Percentiles rank a stretch among this genome's conserved stretches.
Conservation (phyloP, 2,888 invertebrate genomes). For the Oligia latruncula region DNA sequence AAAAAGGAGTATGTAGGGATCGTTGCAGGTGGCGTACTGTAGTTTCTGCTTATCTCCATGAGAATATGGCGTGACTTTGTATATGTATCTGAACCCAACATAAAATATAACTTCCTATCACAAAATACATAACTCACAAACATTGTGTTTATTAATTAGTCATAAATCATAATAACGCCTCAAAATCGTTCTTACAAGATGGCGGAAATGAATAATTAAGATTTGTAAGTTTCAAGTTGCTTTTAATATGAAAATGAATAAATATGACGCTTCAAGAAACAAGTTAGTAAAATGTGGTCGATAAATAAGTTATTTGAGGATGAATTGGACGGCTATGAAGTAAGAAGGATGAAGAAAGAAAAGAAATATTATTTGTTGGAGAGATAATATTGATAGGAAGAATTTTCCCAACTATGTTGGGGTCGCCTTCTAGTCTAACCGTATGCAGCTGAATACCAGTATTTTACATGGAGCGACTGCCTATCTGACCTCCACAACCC, state of each 20-base stretch:
- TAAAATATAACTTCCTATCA: constrained; percentile 8
- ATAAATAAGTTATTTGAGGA: neutral
- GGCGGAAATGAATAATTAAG: constrained; percentile 74
- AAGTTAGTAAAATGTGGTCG: neutral
- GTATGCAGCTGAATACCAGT: no score
- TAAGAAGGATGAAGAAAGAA: neutral
- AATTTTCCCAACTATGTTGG: no score
- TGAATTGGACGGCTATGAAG: no score
- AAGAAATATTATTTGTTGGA: neutral
- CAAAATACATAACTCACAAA: constrained; percentile 16
- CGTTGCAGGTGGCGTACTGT: neutral
- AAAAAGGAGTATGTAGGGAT: neutral
- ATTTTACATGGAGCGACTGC: no score
- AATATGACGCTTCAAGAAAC: constrained; percentile 6
- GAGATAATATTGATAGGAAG: neutral
- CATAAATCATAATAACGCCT: constrained; percentile 67
- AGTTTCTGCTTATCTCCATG: neutral
- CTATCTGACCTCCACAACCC: no score
- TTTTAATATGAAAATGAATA: constrained; percentile 41
- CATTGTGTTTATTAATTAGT: constrained; percentile 49
- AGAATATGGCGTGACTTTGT: neutral
- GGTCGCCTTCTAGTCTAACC: no score
- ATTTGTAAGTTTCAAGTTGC: constrained; percentile 61
- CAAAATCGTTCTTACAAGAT: constrained; percentile 72
- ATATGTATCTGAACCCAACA: neutral